Evolutionary conservation across 2,888 invertebrate genomes (phyloP).

Genomic region (Tenthredo notha): DNA sequence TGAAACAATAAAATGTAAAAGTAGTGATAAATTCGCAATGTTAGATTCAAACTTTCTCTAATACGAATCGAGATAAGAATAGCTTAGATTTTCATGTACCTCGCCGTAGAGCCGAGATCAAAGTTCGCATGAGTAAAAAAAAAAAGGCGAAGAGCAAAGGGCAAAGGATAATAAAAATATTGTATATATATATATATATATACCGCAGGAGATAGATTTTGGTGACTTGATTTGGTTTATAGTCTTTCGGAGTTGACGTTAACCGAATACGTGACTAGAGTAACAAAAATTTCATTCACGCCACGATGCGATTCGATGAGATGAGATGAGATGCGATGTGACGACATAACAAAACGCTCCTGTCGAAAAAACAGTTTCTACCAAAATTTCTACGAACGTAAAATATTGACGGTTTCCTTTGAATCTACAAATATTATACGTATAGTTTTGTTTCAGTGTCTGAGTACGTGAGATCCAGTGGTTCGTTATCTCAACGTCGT

Average conservation of each 20-base stretch:
- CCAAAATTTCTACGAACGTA: background rate
- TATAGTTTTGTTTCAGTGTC: conserved; percentile 72
- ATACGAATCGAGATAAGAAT: background rate
- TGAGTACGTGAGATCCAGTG: conserved; percentile 77
- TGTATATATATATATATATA: background rate
- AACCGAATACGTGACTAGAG: conserved; percentile 13
- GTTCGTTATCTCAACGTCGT: conserved; percentile 74
- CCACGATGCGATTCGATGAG: background rate
- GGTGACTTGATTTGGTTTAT: conserved; percentile 20
- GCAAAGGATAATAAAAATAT: background rate
- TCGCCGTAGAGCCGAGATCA: background rate
- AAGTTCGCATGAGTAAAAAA: background rate
- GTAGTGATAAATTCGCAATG: background rate
- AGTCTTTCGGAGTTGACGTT: conserved; percentile 11
- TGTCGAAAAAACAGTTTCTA: background rate
- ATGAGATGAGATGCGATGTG: background rate
- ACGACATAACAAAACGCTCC: background rate
- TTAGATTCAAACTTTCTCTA: background rate
- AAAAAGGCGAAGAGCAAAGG: background rate
- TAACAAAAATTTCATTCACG: background rate
- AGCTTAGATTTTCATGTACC: background rate
- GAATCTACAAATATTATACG: background rate
- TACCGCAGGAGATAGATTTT: background rate
- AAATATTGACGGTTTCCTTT: background rate
- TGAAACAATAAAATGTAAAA: background rate